Percentiles rank a stretch among this genome's conserved stretches.
phyloP scores from a whole-genome alignment of 2,113 vertebrate species.

The Sebastes schlegelii region DNA sequence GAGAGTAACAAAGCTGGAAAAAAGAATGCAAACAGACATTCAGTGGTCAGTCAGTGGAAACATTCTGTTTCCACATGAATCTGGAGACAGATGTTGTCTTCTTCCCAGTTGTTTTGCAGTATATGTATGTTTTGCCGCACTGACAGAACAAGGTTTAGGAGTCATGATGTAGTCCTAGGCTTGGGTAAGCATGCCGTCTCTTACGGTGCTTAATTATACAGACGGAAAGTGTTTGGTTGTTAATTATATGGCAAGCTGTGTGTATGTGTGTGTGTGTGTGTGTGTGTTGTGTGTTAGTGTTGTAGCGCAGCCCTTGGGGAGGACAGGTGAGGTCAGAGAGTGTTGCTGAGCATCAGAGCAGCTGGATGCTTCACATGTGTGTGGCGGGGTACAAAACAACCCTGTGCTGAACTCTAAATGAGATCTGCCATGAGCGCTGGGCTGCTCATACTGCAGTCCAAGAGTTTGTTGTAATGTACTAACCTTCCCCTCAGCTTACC shows the following conservation, averaged over 20 bases:
- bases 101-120: constrained; percentile 2
- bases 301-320: constrained; percentile 43
- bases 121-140: background rate
- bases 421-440: constrained; percentile 32
- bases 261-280: constrained; percentile 39
- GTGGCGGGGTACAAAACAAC: constrained; percentile 51
- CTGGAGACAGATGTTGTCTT: constrained; percentile 53
- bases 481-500: constrained; percentile 32
- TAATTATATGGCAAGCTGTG: constrained; percentile 59
- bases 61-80: constrained; percentile 11
- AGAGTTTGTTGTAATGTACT: background rate
- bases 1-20: constrained; percentile 14
- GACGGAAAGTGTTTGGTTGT: constrained; percentile 43
- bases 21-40: constrained; percentile 27
- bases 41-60: constrained; percentile 38
- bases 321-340: constrained; percentile 60
- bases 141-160: constrained; percentile 39
- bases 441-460: background rate
- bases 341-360: constrained; percentile 40
- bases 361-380: constrained; percentile 74
- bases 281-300: constrained; percentile 33
- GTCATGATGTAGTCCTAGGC: constrained; percentile 47
- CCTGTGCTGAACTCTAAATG: constrained; percentile 37
- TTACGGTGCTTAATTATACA: constrained; percentile 66
- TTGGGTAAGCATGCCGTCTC: constrained; percentile 42